Conservation (phyloP, 2,113 vertebrate species). For the Barbus barbus region DNA sequence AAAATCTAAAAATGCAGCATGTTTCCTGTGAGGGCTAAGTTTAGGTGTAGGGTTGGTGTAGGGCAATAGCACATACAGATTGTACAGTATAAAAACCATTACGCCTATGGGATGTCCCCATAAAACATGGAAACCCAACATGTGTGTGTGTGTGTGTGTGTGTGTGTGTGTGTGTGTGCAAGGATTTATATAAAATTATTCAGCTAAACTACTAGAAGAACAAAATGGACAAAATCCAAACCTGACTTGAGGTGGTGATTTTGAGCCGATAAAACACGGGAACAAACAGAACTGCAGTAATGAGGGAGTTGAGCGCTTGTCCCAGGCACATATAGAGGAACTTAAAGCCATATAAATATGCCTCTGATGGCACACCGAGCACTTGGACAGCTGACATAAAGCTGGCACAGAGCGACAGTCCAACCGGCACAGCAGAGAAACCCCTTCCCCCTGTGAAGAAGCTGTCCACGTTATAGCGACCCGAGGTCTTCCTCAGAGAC, state of each 20-base stretch:
- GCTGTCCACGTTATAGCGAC: conserved; percentile 76
- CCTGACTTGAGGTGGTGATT: conserved; percentile 94
- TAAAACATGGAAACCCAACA: too few relatives aligned
- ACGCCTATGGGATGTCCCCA: too few relatives aligned
- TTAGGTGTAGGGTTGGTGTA: too few relatives aligned
- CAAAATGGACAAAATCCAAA: conserved; percentile 55
- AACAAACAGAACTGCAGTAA: conserved; percentile 86
- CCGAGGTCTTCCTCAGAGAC: conserved; percentile 68
- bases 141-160: too few relatives aligned
- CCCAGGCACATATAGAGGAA: conserved; percentile 97
- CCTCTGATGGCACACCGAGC: conserved; percentile 88
- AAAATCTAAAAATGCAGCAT: too few relatives aligned
- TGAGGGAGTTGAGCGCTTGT: conserved; percentile 82
- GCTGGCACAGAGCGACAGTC: conserved; percentile 91
- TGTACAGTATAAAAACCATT: too few relatives aligned
- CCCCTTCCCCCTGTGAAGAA: conserved; percentile 89
- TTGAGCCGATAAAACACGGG: conserved; percentile 89
- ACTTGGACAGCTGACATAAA: conserved; percentile 98
- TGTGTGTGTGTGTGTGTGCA: not conserved
- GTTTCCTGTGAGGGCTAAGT: too few relatives aligned
- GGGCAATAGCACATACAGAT: too few relatives aligned
- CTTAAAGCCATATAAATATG: conserved; percentile 85
- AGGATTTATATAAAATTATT: not conserved
- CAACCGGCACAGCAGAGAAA: conserved; percentile 85
- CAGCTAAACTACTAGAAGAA: not conserved